Conservation (phyloP, 37 sponge, comb jelly and placozoan genomes). For the Tethya wilhelma region DNA sequence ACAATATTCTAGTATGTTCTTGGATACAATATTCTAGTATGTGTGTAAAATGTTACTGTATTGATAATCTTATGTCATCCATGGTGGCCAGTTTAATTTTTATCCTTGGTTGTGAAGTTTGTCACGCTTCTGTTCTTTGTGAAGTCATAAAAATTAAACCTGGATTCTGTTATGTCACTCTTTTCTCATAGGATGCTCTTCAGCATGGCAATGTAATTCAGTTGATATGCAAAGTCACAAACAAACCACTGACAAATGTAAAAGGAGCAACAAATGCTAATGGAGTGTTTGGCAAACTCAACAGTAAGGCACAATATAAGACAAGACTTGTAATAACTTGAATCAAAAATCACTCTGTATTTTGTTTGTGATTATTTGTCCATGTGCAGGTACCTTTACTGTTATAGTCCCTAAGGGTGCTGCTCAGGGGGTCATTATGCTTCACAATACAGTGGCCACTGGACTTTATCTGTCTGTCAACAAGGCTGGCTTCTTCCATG, state of each 20-base stretch:
- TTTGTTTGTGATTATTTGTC: not conserved
- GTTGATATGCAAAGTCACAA: constrained; percentile 45
- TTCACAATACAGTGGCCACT: constrained; percentile 24
- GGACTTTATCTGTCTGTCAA: constrained; percentile 34
- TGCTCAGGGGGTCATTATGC: constrained; percentile 22
- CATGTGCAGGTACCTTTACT: constrained; percentile 19
- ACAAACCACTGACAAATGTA: constrained; percentile 20
- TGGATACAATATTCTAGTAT: too few species aligned
- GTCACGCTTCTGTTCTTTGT: too few species aligned
- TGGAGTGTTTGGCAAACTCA: constrained; percentile 26
- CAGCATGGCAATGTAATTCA: constrained; percentile 56
- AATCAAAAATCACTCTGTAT: not conserved
- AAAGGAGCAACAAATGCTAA: constrained; percentile 9
- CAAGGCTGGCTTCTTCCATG: constrained; percentile 3
- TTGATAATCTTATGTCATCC: too few species aligned
- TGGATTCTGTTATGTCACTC: too few species aligned
- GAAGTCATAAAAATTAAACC: too few species aligned
- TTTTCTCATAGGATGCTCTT: constrained; percentile 82
- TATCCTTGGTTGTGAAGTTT: too few species aligned
- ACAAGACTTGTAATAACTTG: too few species aligned
- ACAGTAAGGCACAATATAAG: too few species aligned
- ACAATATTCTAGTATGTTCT: too few species aligned
- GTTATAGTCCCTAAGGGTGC: constrained; percentile 32
- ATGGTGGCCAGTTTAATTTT: too few species aligned
- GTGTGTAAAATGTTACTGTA: too few species aligned